Evolutionary conservation across 2,888 invertebrate genomes (phyloP).

Genomic region (Capitulum mitella): DNA sequence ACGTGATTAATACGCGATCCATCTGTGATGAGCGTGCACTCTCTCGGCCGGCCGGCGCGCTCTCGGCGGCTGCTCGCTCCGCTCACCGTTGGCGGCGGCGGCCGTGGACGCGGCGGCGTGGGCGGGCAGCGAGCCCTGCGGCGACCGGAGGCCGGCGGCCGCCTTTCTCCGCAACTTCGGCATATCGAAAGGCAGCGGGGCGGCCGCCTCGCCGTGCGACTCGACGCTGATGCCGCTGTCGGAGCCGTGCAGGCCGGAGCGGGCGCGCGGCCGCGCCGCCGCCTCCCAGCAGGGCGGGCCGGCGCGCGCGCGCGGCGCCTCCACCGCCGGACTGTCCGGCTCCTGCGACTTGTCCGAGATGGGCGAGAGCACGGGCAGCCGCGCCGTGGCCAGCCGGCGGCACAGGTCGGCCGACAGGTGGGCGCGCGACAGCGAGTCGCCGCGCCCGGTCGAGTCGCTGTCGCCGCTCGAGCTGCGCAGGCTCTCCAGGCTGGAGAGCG

Average conservation of each 20-base stretch:
- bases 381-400: not conserved
- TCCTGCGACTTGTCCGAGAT: conserved; percentile 86
- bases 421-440: not conserved
- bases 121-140: not conserved
- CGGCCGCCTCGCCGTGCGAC: conserved; percentile 34
- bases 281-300: conserved; percentile 59
- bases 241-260: conserved; percentile 45
- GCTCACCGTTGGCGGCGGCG: no score
- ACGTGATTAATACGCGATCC: no score
- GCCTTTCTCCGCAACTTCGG: conserved; percentile 61
- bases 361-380: conserved; percentile 55
- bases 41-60: no score
- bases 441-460: conserved; percentile 63
- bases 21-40: no score
- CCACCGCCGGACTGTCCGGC: conserved; percentile 71
- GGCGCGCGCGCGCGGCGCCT: conserved; percentile 58
- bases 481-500: conserved; percentile 64
- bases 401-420: conserved; percentile 2
- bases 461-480: conserved; percentile 78
- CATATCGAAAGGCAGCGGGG: conserved; percentile 74
- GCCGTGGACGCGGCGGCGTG: no score
- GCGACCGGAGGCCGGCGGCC: conserved; percentile 45
- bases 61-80: no score
- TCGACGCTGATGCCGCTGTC: conserved; percentile 76
- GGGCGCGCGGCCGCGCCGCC: conserved; percentile 45